Evolutionary conservation across 35 echinoderm and acorn worm genomes (phyloP), one percentile per base, ranked within the genome.

Genomic region (Acanthaster planci): DNA sequence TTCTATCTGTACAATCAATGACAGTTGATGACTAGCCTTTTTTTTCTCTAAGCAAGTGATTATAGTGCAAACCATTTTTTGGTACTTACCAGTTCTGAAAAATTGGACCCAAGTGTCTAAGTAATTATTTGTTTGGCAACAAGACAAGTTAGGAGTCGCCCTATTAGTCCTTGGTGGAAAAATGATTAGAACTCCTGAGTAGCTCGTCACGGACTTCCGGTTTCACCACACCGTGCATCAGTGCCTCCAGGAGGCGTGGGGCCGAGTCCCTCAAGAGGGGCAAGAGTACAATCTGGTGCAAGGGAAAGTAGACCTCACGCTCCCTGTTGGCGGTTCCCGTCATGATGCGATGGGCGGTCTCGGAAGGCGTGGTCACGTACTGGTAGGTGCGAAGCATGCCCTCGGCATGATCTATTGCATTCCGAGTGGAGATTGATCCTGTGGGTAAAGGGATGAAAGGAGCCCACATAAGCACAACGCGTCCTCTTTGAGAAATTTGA

Each of bases 391-490:
- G 22, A 17, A 87, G 60, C 30, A 87, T 81, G 9, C 37, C 83
- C 55, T 92, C 78, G 8, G 87, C 60, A 21, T 76, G 77, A 40
- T 89, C 76, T 21, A 75, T 47, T 27, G 90, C 94, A 72, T 92
- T 93, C 37, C 52, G 40, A 52, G 94, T 97, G 21, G 92, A 60
- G 44, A 97, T 93, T 32, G 81, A 77, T 18, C 94, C 93, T 95
- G 88, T 51, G 57, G 30, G 50, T 37, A 34, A 44, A 40, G 39
- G 14, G 18, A 23, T 39, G 14, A 79, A 36, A 44, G 39, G 21
- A 38, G 8, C 77, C 17, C 39, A 7, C 37, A 79, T 4, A 6
- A 6, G 42, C 42, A 12, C 12, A 6, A 4, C 1, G 17, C 77
- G 19, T 79, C 9, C 60, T 67, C 31, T 26, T 67, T 8, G 10